These are phyloP conservation scores for Hemichromis elongatus DNA, from an alignment of 2,113 vertebrate genomes.

Conservation along the genomic window DNA sequence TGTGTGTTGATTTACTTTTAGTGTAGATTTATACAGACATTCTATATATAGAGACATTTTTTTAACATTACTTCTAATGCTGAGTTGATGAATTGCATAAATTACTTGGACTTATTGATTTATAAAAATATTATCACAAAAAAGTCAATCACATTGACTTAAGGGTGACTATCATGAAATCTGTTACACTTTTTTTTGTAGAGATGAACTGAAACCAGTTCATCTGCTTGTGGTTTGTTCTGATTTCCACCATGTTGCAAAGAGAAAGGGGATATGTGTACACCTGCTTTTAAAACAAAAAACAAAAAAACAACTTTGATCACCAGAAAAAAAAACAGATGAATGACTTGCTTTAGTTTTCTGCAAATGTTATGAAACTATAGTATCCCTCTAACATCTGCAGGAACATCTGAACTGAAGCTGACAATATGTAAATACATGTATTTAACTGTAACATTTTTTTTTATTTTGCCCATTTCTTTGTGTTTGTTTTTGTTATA, in stretches of 20 bases:
- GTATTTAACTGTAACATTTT: background rate
- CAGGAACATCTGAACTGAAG: background rate
- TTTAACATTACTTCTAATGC: background rate
- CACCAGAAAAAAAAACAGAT: background rate
- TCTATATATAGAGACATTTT: too few relatives aligned
- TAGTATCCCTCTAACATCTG: background rate
- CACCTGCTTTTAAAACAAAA: accelerated
- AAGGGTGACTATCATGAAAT: background rate
- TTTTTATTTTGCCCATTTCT: background rate
- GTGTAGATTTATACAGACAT: background rate
- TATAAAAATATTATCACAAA: background rate
- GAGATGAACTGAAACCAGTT: background rate
- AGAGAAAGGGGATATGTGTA: background rate
- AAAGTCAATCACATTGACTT: background rate
- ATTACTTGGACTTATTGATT: background rate
- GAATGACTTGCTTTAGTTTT: background rate
- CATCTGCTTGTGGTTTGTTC: background rate
- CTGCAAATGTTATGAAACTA: background rate
- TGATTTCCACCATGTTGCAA: background rate
- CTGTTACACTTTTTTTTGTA: background rate
- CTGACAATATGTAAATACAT: background rate
- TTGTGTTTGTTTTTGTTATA: background rate
- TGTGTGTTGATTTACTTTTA: background rate
- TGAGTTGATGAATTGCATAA: background rate
- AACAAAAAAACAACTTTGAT: background rate